Conservation (phyloP, 2,888 invertebrate species). For the Therioaphis trifolii region DNA sequence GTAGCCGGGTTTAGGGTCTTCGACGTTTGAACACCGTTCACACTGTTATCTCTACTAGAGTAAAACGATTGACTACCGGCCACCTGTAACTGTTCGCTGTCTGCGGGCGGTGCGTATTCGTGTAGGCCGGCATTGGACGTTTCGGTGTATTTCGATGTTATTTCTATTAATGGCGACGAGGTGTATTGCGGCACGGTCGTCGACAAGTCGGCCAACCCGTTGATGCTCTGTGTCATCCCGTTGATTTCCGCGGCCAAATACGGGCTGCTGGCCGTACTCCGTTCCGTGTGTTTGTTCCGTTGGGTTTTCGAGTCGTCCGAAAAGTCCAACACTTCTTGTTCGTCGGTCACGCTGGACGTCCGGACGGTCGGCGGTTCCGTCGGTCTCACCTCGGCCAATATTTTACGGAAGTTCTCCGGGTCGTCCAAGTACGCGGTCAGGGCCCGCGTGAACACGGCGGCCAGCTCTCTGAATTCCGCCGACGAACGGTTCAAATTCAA, state of each 20-base stretch:
- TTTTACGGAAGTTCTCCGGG: conserved; percentile 83
- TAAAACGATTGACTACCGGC: conserved; percentile 66
- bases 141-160: conserved; percentile 51
- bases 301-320: conserved; percentile 73
- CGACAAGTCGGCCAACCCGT: conserved; percentile 46
- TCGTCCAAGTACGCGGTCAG: conserved; percentile 84
- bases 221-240: conserved; percentile 62
- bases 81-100: conserved; percentile 59
- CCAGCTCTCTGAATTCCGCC: conserved; percentile 76
- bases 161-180: conserved; percentile 63
- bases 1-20: conserved; percentile 33
- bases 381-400: conserved; percentile 81
- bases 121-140: conserved; percentile 33
- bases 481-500: conserved; percentile 65
- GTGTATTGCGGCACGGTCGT: conserved; percentile 58
- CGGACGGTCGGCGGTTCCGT: conserved; percentile 75
- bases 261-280: conserved; percentile 13
- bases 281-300: conserved; percentile 20
- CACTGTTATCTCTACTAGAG: conserved; percentile 66
- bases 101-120: conserved; percentile 24
- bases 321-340: conserved; percentile 80
- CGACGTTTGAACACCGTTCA: neutral
- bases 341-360: conserved; percentile 69
- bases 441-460: conserved; percentile 86
- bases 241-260: conserved; percentile 73